Evolutionary conservation across 35 echinoderm and acorn worm genomes (phyloP).

Genomic region (Chiridota heheva): DNA sequence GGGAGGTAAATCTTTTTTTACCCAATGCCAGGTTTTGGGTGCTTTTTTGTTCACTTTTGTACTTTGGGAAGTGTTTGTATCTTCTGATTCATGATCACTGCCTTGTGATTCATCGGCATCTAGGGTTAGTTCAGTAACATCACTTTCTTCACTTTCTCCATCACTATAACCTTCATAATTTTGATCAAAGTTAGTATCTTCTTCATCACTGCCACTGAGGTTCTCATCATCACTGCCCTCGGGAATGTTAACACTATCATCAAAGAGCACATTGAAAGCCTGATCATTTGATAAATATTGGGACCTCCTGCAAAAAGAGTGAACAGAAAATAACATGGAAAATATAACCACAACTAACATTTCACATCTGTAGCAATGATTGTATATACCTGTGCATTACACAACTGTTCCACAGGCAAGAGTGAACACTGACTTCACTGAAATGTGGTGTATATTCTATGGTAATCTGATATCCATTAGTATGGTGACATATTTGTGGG

Average conservation of each 20-base stretch:
- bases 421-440: background rate
- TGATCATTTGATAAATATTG: background rate
- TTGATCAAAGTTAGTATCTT: background rate
- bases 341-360: background rate
- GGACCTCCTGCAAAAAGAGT: background rate
- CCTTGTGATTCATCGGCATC: background rate
- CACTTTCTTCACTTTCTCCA: background rate
- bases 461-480: too few species aligned
- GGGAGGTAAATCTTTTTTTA: too few species aligned
- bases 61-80: too few species aligned
- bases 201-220: background rate
- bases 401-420: background rate
- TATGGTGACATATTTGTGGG: too few species aligned
- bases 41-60: too few species aligned
- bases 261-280: background rate
- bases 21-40: too few species aligned
- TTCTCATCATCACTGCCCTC: background rate
- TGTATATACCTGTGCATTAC: background rate
- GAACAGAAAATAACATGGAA: background rate
- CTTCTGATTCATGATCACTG: background rate
- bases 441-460: background rate
- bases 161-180: background rate
- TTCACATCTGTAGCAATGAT: background rate
- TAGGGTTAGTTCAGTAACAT: background rate
- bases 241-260: background rate